phyloP scores from a whole-genome alignment of 1,140 invertebrate species.

The Drosophila orena region DNA sequence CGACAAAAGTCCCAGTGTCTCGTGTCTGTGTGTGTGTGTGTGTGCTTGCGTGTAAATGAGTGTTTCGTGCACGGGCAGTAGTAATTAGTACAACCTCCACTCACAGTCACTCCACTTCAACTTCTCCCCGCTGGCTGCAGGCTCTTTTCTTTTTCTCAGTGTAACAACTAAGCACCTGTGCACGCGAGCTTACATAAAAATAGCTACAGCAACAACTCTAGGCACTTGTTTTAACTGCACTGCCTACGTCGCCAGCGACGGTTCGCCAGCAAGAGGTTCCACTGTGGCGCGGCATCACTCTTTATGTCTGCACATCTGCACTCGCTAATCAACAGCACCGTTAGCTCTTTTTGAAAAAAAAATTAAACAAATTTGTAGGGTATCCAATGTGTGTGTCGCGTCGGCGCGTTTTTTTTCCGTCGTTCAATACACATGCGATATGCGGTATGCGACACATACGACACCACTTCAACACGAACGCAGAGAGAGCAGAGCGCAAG shows the following conservation, averaged over 20 bases:
- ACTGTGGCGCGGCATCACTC: conserved; percentile 21
- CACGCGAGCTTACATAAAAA: conserved; percentile 48
- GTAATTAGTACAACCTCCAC: conserved; percentile 72
- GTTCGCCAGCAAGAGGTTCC: conserved; percentile 14
- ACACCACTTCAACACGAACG: conserved; percentile 3
- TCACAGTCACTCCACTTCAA: conserved; percentile 51
- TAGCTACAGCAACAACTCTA: conserved; percentile 14
- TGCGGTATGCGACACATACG: not conserved
- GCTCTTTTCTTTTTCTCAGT: conserved; percentile 33
- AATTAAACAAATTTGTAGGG: not conserved
- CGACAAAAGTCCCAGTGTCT: conserved; percentile 42
- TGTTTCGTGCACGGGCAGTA: conserved; percentile 62
- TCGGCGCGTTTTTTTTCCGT: conserved; percentile 37
- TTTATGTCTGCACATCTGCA: conserved; percentile 4
- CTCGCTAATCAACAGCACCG: conserved; percentile 2
- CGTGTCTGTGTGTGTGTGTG: conserved; percentile 22
- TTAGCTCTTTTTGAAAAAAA: conserved; percentile 8
- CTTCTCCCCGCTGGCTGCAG: conserved; percentile 37
- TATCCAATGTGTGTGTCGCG: conserved; percentile 25
- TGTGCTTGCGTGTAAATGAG: conserved; percentile 61
- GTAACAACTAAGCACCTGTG: conserved; percentile 59
- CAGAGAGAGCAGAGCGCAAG: conserved; percentile 9
- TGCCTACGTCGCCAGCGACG: conserved; percentile 20
- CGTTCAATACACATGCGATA: conserved; percentile 3
- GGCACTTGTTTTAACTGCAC: conserved; percentile 58